Evolutionary conservation across 2,113 vertebrate species (phyloP), one percentile per base, ranked within the genome.

Genomic region (Odontesthes bonariensis): DNA sequence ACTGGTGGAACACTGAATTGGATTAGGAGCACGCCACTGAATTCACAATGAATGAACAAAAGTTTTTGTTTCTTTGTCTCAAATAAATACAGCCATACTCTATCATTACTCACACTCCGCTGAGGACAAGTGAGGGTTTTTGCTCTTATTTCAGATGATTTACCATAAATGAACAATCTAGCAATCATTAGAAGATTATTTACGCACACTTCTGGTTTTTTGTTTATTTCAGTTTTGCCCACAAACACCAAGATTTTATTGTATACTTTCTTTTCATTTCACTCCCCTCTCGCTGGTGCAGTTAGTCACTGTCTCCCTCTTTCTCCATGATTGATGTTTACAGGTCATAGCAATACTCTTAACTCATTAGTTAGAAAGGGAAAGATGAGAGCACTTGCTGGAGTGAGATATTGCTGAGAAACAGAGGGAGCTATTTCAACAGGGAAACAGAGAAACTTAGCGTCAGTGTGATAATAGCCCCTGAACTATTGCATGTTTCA

Each of bases 401-500:
- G 84, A 91, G 91, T 91, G 91, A 93, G 91, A 90, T 92, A 91
- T 91, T 90, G 91, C 87, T 1, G 35, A 73, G 70, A 73, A 90
- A 90, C 84, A 88, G 75, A 84, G 79, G 79, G 83, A 89, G 84
- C 85, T 74, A 81, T 81, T 90, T 82, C 81, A 86, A 64, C 38
- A 78, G 65, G 74, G 72, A 87, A 88, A 91, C 92, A 95, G 93
- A 94, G 91, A 95, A 96, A 95, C 84, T 95, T 95, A 92, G 86
- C 91, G 82, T 94, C 93, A 95, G 94, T 92, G 88, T 93, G 93
- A 96, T 93, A 95, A 96, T 95, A 94, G 91, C 86, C 85, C 89
- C 94, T 94, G 94, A 95, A 94, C 93, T 93, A 94, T 92, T 94
- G 85, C 38, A 92, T 88, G 92, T 95, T 96, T 95, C 94, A 95